These are phyloP conservation scores for Pollenia labialis DNA, from an alignment of 2,888 invertebrate genomes.

Conservation along the genomic window DNA sequence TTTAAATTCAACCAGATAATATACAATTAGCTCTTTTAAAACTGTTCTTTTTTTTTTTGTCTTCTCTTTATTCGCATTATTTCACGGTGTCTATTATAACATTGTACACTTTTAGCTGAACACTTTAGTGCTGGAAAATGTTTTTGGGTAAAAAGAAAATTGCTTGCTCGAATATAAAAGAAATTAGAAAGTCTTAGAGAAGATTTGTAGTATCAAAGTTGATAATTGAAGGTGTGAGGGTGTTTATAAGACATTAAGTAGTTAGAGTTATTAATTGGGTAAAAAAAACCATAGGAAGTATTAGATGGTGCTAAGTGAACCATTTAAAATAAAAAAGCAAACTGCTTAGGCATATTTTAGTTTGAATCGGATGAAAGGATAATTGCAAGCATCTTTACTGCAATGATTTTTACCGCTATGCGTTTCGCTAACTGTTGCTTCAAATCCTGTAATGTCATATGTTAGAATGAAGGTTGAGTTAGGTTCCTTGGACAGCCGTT, in stretches of 20 bases:
- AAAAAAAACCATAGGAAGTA: background rate
- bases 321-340: background rate
- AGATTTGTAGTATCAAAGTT: conserved; percentile 14
- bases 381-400: too few species aligned
- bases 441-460: too few species aligned
- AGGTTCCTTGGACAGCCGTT: too few species aligned
- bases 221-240: conserved; percentile 28
- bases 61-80: background rate
- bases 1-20: conserved; percentile 63
- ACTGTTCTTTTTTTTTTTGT: conserved; percentile 31
- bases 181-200: conserved; percentile 45
- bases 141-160: background rate
- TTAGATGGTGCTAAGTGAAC: background rate
- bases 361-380: too few species aligned
- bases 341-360: too few species aligned
- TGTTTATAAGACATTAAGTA: conserved; percentile 18
- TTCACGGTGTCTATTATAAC: conserved; percentile 19
- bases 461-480: too few species aligned
- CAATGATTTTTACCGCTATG: too few species aligned
- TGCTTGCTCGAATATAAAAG: background rate
- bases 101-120: conserved; percentile 23
- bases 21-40: conserved; percentile 55
- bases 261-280: background rate
- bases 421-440: too few species aligned
- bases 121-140: background rate